These are phyloP conservation scores for Todiramphus saurophagus DNA, from an alignment of 2,113 vertebrate genomes.

Conservation along the genomic window DNA sequence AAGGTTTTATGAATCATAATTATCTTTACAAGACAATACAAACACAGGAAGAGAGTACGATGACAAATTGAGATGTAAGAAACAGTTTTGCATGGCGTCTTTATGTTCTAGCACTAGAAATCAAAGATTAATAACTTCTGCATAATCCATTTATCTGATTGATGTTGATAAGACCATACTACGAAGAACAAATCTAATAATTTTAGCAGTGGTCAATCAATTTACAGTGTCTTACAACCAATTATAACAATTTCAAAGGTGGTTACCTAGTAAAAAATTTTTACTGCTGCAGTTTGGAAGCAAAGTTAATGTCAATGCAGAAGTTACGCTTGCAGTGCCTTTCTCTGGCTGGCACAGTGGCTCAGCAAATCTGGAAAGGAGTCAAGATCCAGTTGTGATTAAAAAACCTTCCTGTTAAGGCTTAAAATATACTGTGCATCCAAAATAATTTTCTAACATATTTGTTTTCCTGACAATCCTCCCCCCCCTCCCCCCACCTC, in stretches of 20 bases:
- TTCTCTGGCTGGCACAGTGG: background rate
- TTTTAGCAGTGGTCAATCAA: background rate
- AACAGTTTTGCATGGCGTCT: background rate
- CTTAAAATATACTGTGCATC: background rate
- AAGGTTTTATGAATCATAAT: conserved; percentile 42
- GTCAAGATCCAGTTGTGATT: background rate
- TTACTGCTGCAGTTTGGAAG: background rate
- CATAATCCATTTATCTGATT: background rate
- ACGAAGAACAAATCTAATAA: background rate
- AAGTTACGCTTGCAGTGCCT: background rate
- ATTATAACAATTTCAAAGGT: background rate
- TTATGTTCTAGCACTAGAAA: background rate
- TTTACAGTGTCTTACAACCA: background rate
- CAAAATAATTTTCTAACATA: background rate
- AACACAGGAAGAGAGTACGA: background rate
- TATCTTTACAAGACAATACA: conserved; percentile 26
- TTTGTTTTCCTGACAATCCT: background rate
- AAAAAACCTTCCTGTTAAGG: background rate
- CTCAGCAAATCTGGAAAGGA: background rate
- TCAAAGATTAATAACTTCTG: background rate
- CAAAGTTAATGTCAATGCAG: background rate
- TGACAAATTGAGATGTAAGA: conserved; percentile 17
- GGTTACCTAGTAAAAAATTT: background rate
- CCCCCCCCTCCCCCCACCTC: background rate
- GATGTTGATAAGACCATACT: background rate